Evolutionary conservation across 2,113 vertebrate species (phyloP), one percentile per base, ranked within the genome.

Genomic region (Hippocampus guttulatus): DNA sequence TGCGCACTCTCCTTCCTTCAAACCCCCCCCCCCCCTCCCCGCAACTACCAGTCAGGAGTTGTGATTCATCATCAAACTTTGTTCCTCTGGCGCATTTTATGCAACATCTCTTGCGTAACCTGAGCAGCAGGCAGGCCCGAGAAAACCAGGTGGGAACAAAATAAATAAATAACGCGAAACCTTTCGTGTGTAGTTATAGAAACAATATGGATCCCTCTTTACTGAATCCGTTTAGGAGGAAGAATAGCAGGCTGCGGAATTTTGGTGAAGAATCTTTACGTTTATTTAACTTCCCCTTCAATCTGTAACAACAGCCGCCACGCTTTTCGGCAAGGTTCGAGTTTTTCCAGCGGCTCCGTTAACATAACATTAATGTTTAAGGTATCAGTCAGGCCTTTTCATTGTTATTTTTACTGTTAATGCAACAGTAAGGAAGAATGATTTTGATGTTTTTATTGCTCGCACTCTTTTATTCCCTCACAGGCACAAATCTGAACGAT

Each of bases 51-150:
- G 43, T 67, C 76, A 67, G 41, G 58, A 69, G 43, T 77, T 62
- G 55, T 74, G 67, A 76, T 87, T 74, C 75, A 81, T 76, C 80
- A 76, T 82, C 78, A 79, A 64, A 73, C 55, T n/a, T 74, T 63
- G 62, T 74, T 80, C 75, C 73, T n/a, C 66, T 78, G 78, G 75
- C 74, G 41, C 18, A 47, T 82, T 65, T 88, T 88, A 82, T 41
- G 68, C 78, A 90, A 90, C 74, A 63, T 73, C 38, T 81, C 68
- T 88, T 86, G 88, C 74, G 82, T 86, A 84, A 84, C 55, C 73
- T 72, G 69, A 77, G 67, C 65, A 77, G 74, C 58, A 18, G 58
- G 27, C 58, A 61, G 55, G 55, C 23, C 65, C 16, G 10, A 67
- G 49, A 74, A 51, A 75, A 80, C 61, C 66, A 33, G 65, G 78